Percentiles rank a stretch among this genome's conserved stretches.
phyloP scores from a whole-genome alignment of 2,113 vertebrate genomes.

The Corythornis madagascariensis region DNA sequence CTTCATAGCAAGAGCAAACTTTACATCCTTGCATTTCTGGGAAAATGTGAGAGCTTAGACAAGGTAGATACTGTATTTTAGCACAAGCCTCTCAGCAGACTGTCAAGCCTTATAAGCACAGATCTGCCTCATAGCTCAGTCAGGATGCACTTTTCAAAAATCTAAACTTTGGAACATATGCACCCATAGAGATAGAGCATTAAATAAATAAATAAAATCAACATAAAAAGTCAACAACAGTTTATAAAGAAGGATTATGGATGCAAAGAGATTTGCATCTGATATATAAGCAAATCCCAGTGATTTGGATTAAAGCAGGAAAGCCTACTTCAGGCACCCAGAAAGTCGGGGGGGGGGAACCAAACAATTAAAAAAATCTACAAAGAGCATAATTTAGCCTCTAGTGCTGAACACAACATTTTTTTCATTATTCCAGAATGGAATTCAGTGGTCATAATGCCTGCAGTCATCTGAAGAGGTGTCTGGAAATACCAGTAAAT shows the following conservation, averaged over 20 bases:
- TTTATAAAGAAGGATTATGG: slow-evolving; percentile 52
- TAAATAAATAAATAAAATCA: neutral
- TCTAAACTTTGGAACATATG: neutral
- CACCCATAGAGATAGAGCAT: neutral
- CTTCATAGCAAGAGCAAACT: neutral
- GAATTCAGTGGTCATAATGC: neutral
- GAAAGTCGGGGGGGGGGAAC: neutral
- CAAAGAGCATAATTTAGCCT: neutral
- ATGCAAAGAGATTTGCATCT: slow-evolving; percentile 47
- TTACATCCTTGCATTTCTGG: neutral
- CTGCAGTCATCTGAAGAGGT: neutral
- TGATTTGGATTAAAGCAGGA: slow-evolving; percentile 54
- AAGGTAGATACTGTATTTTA: neutral
- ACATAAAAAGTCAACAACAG: slow-evolving; percentile 15
- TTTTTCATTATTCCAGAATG: neutral
- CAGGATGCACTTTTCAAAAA: neutral
- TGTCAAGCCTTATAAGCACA: neutral
- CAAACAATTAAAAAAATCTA: neutral
- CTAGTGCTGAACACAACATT: neutral
- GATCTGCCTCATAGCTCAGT: neutral
- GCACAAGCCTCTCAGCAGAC: neutral
- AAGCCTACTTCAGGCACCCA: slow-evolving; percentile 34
- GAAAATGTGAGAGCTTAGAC: neutral
- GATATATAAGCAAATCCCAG: slow-evolving; percentile 55
- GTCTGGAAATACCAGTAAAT: neutral